These are phyloP conservation scores for Hucho hucho DNA, from an alignment of 2,113 vertebrate genomes.

Conservation along the genomic window DNA sequence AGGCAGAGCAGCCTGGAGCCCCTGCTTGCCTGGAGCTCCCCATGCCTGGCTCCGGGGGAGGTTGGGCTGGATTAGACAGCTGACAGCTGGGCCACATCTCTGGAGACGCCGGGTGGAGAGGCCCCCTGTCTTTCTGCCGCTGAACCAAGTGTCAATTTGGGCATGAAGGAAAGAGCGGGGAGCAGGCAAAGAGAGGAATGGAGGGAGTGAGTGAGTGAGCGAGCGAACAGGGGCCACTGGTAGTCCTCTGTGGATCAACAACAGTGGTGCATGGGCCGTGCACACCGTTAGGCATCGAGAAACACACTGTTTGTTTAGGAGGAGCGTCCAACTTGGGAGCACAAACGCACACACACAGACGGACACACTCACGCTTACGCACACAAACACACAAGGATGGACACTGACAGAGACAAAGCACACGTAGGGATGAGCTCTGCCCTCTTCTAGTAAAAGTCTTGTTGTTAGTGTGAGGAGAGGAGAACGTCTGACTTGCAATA, in stretches of 20 bases:
- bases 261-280: slow-evolving; percentile 67
- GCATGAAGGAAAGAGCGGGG: slow-evolving; percentile 72
- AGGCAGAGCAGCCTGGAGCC: slow-evolving; percentile 59
- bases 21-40: slow-evolving; percentile 49
- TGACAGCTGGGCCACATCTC: slow-evolving; percentile 78
- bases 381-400: slow-evolving; percentile 32
- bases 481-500: too few species aligned
- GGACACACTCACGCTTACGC: background rate
- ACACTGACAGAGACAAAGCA: slow-evolving; percentile 25
- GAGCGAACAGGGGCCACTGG: slow-evolving; percentile 57
- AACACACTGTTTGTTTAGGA: slow-evolving; percentile 67
- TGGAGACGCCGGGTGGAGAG: slow-evolving; percentile 66
- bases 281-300: slow-evolving; percentile 72
- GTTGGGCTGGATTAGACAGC: slow-evolving; percentile 77
- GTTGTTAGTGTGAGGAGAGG: too few species aligned
- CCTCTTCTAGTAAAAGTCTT: background rate
- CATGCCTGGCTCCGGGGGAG: slow-evolving; percentile 69
- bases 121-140: slow-evolving; percentile 69
- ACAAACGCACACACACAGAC: slow-evolving; percentile 47
- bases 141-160: slow-evolving; percentile 76
- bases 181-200: slow-evolving; percentile 29
- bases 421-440: slow-evolving; percentile 24
- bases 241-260: slow-evolving; percentile 67
- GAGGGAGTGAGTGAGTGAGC: slow-evolving; percentile 67
- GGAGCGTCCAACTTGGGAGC: slow-evolving; percentile 54